phyloP scores from a whole-genome alignment of 2,888 invertebrate species.

The Protodeltote pygarga region DNA sequence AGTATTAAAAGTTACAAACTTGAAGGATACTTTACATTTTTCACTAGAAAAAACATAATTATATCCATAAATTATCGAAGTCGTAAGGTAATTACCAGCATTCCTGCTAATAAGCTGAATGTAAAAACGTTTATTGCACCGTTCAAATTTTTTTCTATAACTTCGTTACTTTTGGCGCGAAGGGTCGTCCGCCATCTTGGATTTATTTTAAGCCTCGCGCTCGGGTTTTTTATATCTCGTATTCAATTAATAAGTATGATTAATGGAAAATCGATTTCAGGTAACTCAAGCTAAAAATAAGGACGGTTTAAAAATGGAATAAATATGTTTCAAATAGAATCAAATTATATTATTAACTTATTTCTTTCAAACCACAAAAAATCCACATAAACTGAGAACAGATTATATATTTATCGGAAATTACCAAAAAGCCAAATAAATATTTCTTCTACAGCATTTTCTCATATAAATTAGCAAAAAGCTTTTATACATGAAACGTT shows the following conservation, averaged over 20 bases:
- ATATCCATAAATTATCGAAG: constrained; percentile 15
- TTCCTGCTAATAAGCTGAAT: constrained; percentile 64
- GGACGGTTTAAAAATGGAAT: constrained; percentile 12
- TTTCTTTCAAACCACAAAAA: constrained; percentile 13
- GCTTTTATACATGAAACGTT: constrained; percentile 17
- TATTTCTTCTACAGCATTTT: neutral
- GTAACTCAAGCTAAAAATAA: constrained; percentile 31
- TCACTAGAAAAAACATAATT: constrained; percentile 4
- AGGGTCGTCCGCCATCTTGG: constrained; percentile 69
- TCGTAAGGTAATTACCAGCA: constrained; percentile 39
- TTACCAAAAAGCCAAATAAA: neutral
- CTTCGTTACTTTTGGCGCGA: constrained; percentile 54
- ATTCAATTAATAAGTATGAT: constrained; percentile 83
- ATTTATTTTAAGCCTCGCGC: constrained; percentile 74
- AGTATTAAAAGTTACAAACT: no score
- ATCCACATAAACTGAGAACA: constrained; percentile 5
- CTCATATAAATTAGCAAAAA: constrained; percentile 20
- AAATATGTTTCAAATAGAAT: constrained; percentile 3
- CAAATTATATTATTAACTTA: neutral
- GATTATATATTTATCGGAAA: neutral
- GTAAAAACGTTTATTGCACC: constrained; percentile 43
- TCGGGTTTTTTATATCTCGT: constrained; percentile 63
- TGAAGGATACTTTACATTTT: neutral
- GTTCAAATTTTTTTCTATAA: constrained; percentile 59
- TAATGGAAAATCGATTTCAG: constrained; percentile 58